These are phyloP conservation scores for chimpanzee (Pan troglodytes) DNA, from an alignment of 2,113 vertebrate genomes.

Conservation along the genomic window NHGRI_mPanTro3-v2.1_pri NC_072421.2:70495501-70496000, in stretches of 20 bases:
- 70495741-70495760: not conserved
- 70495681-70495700: constrained; percentile 9
- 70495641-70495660: not conserved
- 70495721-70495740: not conserved
- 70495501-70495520: not conserved
- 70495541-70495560: not conserved
- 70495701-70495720: constrained; percentile 9
- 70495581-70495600: not conserved
- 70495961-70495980: too few species aligned
- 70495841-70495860: not conserved
- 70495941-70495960: too few species aligned
- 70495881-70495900: not conserved
- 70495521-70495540: not conserved
- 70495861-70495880: not conserved
- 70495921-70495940: not conserved
- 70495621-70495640: not conserved
- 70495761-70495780: not conserved
- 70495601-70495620: not conserved
- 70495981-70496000: too few species aligned
- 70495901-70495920: not conserved
- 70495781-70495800: constrained; percentile 28
- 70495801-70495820: not conserved
- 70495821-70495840: constrained; percentile 41
- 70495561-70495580: constrained; percentile 28
- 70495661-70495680: not conserved